phyloP scores from a whole-genome alignment of 2,113 vertebrate species.

The Excalfactoria chinensis region DNA sequence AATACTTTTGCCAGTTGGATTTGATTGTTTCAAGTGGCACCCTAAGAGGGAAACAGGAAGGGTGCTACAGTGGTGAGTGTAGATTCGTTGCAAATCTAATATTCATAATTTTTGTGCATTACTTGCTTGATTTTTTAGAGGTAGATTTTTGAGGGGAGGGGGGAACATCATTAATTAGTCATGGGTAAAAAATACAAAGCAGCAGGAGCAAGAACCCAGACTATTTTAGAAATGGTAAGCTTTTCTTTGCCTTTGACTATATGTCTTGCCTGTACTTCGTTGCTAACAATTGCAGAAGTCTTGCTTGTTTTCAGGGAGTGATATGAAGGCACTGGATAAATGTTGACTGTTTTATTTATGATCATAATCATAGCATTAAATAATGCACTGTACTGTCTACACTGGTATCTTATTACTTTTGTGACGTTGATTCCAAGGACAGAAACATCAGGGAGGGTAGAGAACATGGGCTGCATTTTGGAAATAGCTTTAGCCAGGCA shows the following conservation, averaged over 20 bases:
- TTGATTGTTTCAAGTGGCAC: neutral
- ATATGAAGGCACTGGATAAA: neutral
- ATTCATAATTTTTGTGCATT: neutral
- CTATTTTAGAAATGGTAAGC: neutral
- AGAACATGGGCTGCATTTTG: neutral
- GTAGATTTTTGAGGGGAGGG: neutral
- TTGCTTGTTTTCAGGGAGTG: neutral
- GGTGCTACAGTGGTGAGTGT: neutral
- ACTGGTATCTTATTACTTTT: neutral
- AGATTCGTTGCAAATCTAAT: neutral
- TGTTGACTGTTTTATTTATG: neutral
- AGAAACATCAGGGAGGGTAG: neutral
- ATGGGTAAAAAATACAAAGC: neutral
- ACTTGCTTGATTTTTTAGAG: neutral
- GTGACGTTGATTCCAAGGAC: neutral
- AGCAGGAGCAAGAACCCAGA: neutral
- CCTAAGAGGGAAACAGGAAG: conserved; percentile 6
- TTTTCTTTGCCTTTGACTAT: conserved; percentile 35
- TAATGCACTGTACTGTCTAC: neutral
- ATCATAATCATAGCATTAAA: neutral
- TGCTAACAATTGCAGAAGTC: conserved; percentile 31
- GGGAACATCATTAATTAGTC: neutral
- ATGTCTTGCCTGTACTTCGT: neutral
- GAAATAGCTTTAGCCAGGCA: neutral
- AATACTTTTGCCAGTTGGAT: neutral